Evolutionary conservation across 2,797 vertebrate genomes (phyloP).

Genomic region (Premnoplex brunnescens): DNA sequence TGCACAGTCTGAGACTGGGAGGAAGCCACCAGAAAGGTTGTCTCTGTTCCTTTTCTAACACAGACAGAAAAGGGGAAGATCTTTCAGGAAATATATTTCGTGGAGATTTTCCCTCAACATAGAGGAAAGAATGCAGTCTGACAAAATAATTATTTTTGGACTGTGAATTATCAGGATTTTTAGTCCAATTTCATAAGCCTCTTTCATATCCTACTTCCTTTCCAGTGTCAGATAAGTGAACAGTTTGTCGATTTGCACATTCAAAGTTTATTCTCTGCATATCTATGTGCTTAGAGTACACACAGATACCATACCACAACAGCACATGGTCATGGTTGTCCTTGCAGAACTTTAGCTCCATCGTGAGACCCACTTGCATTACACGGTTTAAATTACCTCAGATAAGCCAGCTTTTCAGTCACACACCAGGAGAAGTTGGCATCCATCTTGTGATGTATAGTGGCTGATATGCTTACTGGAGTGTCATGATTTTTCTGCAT

Average conservation of each 20-base stretch:
- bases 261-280: background rate
- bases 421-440: background rate
- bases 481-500: background rate
- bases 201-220: background rate
- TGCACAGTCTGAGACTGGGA: background rate
- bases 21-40: background rate
- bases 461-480: background rate
- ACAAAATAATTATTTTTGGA: background rate
- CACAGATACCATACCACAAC: background rate
- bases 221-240: background rate
- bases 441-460: background rate
- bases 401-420: background rate
- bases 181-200: background rate
- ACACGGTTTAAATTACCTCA: background rate
- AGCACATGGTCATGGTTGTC: background rate
- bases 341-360: background rate
- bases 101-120: background rate
- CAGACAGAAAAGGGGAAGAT: background rate
- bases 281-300: background rate
- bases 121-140: background rate
- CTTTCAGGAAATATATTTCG: background rate
- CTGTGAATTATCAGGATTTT: background rate
- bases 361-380: background rate
- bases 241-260: background rate
- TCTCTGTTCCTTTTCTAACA: background rate